These are phyloP conservation scores for Diacarnus erythraeanus DNA, from an alignment of 37 sponge, comb jelly and placozoan genomes.

Conservation along the genomic window DNA sequence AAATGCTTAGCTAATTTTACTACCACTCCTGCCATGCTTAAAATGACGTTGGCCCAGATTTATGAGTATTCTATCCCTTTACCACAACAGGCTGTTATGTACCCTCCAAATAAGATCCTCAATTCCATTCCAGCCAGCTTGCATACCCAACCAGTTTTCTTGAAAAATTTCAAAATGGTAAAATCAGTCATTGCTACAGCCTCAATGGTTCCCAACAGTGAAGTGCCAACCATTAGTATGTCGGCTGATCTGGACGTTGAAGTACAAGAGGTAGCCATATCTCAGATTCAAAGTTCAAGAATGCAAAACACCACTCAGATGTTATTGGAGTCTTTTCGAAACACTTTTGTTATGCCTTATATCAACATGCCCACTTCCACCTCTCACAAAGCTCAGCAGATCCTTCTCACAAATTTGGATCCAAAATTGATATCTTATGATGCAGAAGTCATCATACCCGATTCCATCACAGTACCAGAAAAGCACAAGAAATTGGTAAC, in stretches of 20 bases:
- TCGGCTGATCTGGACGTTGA: background rate
- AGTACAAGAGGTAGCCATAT: background rate
- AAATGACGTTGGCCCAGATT: slow-evolving; percentile 41
- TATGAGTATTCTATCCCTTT: slow-evolving; percentile 10
- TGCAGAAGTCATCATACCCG: background rate
- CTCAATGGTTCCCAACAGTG: background rate
- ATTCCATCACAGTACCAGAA: background rate
- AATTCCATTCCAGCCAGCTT: background rate
- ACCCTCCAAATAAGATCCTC: background rate
- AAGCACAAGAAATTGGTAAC: background rate
- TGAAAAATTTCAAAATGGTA: background rate
- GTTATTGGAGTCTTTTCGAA: background rate
- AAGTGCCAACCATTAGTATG: background rate
- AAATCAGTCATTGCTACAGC: slow-evolving; percentile 12
- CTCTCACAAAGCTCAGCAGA: background rate
- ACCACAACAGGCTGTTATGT: slow-evolving; percentile 8
- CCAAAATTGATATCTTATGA: background rate
- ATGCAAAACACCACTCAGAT: background rate
- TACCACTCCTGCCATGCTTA: slow-evolving; percentile 26
- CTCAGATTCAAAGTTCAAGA: background rate
- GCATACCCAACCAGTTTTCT: background rate
- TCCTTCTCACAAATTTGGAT: slow-evolving; percentile 1
- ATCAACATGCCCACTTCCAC: background rate
- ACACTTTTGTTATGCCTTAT: background rate
- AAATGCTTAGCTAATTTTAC: slow-evolving; percentile 45